Percentiles rank a stretch among this genome's conserved stretches.
These are phyloP conservation scores for Galeopsomyia nigrocyanea DNA, from an alignment of 2,888 invertebrate genomes.

Conservation along the genomic window DNA sequence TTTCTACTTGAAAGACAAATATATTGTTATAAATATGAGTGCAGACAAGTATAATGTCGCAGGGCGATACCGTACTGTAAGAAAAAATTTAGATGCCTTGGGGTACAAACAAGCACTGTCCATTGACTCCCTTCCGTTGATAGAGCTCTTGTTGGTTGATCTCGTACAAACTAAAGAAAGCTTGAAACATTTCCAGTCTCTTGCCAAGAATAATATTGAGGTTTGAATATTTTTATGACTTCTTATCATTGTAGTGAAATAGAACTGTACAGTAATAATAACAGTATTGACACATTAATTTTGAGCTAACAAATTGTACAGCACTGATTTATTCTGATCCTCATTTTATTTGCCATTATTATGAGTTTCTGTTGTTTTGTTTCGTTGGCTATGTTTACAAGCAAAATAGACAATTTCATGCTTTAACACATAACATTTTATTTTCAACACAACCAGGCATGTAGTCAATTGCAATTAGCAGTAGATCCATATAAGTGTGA, in stretches of 20 bases:
- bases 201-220: constrained; percentile 79
- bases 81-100: constrained; percentile 83
- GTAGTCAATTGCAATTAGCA: constrained; percentile 77
- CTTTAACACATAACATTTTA: constrained; percentile 9
- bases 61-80: constrained; percentile 69
- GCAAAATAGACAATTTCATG: constrained; percentile 35
- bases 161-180: constrained; percentile 90
- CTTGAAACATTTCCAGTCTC: constrained; percentile 85
- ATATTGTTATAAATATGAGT: constrained; percentile 44
- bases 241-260: neutral
- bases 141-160: constrained; percentile 85
- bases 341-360: constrained; percentile 1
- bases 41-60: constrained; percentile 58
- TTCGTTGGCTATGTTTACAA: constrained; percentile 18
- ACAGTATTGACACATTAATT: constrained; percentile 7
- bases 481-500: constrained; percentile 86
- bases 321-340: neutral
- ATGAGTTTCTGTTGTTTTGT: constrained; percentile 16
- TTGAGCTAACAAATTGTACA: neutral
- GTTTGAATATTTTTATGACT: constrained; percentile 62
- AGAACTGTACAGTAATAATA: neutral
- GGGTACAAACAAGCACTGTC: constrained; percentile 85
- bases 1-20: neutral
- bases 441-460: constrained; percentile 71
- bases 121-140: constrained; percentile 83